These are phyloP conservation scores for Calcarius lapponicus DNA, from an alignment of 2,797 vertebrate genomes.

Conservation along the genomic window DNA sequence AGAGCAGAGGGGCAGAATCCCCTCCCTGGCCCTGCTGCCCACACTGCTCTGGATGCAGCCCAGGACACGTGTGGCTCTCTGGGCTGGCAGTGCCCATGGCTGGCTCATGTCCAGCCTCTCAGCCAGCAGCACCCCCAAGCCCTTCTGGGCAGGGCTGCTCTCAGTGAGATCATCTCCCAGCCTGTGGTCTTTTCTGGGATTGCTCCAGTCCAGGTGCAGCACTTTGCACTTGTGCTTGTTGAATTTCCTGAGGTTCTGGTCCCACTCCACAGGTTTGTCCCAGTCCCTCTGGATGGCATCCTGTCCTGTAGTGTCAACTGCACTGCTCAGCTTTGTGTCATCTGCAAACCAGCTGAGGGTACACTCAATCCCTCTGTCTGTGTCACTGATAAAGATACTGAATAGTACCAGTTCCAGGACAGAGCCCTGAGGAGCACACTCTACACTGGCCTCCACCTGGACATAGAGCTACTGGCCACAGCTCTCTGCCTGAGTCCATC, in stretches of 20 bases:
- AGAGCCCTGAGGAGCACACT: neutral
- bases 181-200: accelerated
- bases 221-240: too few species aligned
- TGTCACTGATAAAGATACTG: neutral
- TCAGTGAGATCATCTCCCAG: neutral
- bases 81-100: neutral
- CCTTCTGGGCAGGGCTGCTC: neutral
- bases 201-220: accelerated
- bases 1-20: neutral
- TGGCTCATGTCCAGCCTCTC: neutral
- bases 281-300: neutral
- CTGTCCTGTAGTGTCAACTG: neutral
- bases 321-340: neutral
- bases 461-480: neutral
- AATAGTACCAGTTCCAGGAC: too few species aligned
- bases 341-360: neutral
- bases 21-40: neutral
- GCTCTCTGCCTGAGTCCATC: neutral
- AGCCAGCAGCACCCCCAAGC: accelerated
- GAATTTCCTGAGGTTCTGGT: neutral
- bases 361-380: accelerated
- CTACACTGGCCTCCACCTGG: neutral
- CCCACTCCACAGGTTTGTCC: neutral
- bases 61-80: neutral
- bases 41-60: neutral